phyloP scores from a whole-genome alignment of 1,140 invertebrate species.

The Drosophila nikananu region DNA sequence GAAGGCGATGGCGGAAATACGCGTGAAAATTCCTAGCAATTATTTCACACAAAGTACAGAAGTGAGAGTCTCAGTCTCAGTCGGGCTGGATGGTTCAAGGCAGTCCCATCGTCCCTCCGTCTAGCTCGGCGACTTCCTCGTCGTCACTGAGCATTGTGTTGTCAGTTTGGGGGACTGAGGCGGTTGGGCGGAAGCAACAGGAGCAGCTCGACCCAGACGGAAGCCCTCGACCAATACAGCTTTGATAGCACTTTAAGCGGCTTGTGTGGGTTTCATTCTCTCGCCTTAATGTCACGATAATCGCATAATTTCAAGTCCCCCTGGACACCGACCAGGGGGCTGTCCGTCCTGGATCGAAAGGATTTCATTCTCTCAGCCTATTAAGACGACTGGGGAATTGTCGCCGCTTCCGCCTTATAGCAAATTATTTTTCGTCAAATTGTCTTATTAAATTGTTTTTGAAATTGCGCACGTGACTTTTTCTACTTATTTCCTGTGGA shows the following conservation, averaged over 20 bases:
- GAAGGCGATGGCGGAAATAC: slow-evolving; percentile 66
- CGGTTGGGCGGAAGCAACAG: not conserved
- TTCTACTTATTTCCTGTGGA: slow-evolving; percentile 2
- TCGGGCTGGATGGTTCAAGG: slow-evolving; percentile 12
- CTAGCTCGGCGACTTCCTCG: slow-evolving; percentile 27
- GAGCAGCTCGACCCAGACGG: slow-evolving; percentile 46
- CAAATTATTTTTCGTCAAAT: slow-evolving; percentile 57
- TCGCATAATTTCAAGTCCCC: slow-evolving; percentile 67
- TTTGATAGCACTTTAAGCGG: slow-evolving; percentile 76
- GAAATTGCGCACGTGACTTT: slow-evolving; percentile 59
- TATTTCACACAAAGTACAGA: slow-evolving; percentile 79
- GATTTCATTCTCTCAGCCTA: slow-evolving; percentile 27
- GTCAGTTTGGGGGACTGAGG: slow-evolving; percentile 12
- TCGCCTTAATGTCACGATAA: slow-evolving; percentile 72
- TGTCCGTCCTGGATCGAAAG: slow-evolving; percentile 14
- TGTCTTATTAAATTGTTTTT: slow-evolving; percentile 56
- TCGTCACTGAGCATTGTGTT: slow-evolving; percentile 46
- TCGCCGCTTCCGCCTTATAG: slow-evolving; percentile 23
- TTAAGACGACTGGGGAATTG: slow-evolving; percentile 25
- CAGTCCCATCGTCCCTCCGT: slow-evolving; percentile 38
- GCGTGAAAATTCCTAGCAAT: slow-evolving; percentile 82
- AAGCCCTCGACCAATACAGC: slow-evolving; percentile 55
- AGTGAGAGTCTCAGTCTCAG: slow-evolving; percentile 12
- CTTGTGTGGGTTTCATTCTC: slow-evolving; percentile 63
- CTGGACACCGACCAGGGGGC: slow-evolving; percentile 46